Evolutionary conservation across 2,797 vertebrate genomes (phyloP).

Genomic region (Argentina silus): DNA sequence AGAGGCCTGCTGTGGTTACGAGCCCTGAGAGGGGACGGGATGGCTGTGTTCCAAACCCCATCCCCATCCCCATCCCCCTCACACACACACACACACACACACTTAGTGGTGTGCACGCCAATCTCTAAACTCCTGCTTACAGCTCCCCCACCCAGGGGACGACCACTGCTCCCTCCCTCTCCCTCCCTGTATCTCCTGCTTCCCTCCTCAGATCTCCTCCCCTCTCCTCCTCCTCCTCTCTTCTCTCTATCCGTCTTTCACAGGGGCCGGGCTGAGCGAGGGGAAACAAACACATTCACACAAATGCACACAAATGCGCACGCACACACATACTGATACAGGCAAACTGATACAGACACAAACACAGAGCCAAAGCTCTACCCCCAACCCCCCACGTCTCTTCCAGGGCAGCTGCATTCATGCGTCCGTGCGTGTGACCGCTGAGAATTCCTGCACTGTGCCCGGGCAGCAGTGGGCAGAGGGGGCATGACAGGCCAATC

Average conservation of each 20-base stretch:
- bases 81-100: constrained; percentile 36
- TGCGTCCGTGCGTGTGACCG: constrained; percentile 45
- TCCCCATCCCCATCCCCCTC: constrained; percentile 30
- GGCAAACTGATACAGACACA: not conserved
- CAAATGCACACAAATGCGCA: not conserved
- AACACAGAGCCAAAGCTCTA: constrained; percentile 7
- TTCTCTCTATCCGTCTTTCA: constrained; percentile 15
- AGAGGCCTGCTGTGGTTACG: constrained; percentile 74
- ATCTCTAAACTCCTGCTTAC: constrained; percentile 56
- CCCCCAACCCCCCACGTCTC: constrained; percentile 18
- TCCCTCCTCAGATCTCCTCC: constrained; percentile 7
- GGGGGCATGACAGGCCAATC: constrained; percentile 51
- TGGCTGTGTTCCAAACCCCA: constrained; percentile 75
- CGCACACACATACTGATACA: not conserved
- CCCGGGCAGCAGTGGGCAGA: constrained; percentile 25
- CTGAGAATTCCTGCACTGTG: constrained; percentile 47
- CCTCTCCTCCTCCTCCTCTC: not conserved
- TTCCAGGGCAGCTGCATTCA: not conserved
- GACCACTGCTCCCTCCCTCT: constrained; percentile 20
- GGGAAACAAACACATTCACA: not conserved
- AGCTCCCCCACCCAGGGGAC: constrained; percentile 44
- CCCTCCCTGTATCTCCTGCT: not conserved
- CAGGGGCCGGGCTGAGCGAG: constrained; percentile 13
- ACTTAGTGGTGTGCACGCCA: constrained; percentile 20
- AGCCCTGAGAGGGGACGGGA: constrained; percentile 75